phyloP scores from a whole-genome alignment of 1,140 invertebrate genomes.

The Drosophila biarmipes region DNA sequence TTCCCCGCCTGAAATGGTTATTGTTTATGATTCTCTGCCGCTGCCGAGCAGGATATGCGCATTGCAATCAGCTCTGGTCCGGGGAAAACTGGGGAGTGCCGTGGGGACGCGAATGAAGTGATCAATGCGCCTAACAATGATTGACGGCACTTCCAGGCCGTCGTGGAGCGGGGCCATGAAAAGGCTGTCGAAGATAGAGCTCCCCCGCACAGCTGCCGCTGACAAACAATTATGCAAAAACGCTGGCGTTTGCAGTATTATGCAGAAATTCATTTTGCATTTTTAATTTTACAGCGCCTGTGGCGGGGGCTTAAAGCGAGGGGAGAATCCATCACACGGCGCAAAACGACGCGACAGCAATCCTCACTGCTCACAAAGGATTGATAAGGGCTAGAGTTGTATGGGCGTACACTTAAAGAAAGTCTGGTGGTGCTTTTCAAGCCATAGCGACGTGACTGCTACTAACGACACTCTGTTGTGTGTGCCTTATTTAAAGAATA shows the following conservation, averaged over 20 bases:
- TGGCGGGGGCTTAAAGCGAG: conserved; percentile 14
- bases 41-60: conserved; percentile 51
- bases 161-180: conserved; percentile 14
- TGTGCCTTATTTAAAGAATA: too few species aligned
- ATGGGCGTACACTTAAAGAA: not conserved
- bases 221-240: conserved; percentile 84
- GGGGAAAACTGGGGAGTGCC: conserved; percentile 1
- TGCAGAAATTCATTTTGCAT: conserved; percentile 83
- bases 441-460: too few species aligned
- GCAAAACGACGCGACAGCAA: conserved; percentile 40
- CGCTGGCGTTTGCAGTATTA: conserved; percentile 72
- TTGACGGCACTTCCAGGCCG: conserved; percentile 64
- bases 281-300: conserved; percentile 66
- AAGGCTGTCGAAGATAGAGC: conserved; percentile 22
- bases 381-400: conserved; percentile 59
- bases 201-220: conserved; percentile 30
- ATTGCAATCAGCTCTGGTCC: conserved; percentile 61
- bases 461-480: too few species aligned
- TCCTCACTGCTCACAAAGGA: conserved; percentile 56
- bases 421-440: too few species aligned
- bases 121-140: conserved; percentile 81
- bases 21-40: conserved; percentile 66
- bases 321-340: not conserved
- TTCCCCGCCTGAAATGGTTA: conserved; percentile 56
- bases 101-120: conserved; percentile 54